A percentile compares a stretch with the other conserved stretches of the same genome.
Evolutionary conservation across 37 sponge, comb jelly and placozoan genomes (phyloP).

Genomic region (Halichondria panicea): DNA sequence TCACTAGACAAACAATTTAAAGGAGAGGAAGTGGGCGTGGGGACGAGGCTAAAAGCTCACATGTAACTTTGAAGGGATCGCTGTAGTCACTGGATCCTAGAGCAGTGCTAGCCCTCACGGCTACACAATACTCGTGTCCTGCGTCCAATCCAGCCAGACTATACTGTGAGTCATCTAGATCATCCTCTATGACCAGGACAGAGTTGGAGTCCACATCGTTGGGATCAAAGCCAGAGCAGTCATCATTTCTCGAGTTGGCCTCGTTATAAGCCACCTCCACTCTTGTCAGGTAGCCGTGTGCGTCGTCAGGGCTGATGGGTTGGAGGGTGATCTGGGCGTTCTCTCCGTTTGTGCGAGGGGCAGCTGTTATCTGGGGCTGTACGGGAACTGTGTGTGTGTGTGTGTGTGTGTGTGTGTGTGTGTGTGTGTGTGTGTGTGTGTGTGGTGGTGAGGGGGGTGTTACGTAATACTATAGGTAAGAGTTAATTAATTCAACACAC

Average conservation of each 20-base stretch:
- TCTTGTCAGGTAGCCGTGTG: background rate
- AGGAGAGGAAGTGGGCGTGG: no score
- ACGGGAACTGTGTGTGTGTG: background rate
- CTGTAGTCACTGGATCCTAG: background rate
- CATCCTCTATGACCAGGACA: background rate
- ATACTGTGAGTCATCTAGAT: background rate
- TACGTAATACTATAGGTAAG: no score
- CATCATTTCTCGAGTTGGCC: background rate
- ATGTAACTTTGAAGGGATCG: no score
- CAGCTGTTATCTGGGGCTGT: background rate
- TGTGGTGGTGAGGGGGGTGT: conserved; percentile 1
- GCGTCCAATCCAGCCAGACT: background rate
- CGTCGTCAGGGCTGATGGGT: background rate
- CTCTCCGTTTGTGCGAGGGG: background rate
- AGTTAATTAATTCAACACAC: no score
- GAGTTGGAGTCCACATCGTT: background rate
- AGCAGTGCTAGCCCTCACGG: background rate
- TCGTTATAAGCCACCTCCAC: background rate
- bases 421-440: conserved; percentile 17
- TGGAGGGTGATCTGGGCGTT: background rate
- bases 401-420: conserved; percentile 10
- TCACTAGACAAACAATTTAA: no score
- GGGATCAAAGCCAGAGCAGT: background rate
- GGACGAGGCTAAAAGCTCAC: no score
- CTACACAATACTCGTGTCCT: background rate